phyloP scores from a whole-genome alignment of 2,113 vertebrate species.

The Scomber scombrus region DNA sequence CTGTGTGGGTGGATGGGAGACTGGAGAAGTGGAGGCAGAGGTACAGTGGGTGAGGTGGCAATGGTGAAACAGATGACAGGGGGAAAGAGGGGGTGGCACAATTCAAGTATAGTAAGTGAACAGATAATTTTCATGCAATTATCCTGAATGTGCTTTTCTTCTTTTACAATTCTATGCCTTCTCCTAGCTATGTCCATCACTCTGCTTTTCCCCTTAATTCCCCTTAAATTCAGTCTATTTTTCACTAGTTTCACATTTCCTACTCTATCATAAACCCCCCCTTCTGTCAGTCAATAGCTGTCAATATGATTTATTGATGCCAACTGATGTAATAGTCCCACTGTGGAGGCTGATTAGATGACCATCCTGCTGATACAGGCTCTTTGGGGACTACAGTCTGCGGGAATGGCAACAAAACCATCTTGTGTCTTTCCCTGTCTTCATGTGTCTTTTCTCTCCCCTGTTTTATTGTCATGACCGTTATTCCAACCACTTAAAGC shows the following conservation, averaged over 20 bases:
- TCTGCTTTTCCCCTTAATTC: constrained; percentile 38
- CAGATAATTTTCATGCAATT: constrained; percentile 59
- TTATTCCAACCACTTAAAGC: constrained; percentile 22
- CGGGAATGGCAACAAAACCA: constrained; percentile 15
- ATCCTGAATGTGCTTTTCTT: constrained; percentile 37
- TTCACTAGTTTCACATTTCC: constrained; percentile 40
- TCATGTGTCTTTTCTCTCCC: constrained; percentile 9
- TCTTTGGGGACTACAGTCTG: constrained; percentile 37
- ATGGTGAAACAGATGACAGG: constrained; percentile 19
- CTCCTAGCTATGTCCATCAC: constrained; percentile 33
- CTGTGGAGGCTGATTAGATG: constrained; percentile 73
- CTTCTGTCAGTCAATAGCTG: constrained; percentile 53
- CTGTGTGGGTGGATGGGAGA: constrained; percentile 62
- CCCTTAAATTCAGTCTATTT: constrained; percentile 57
- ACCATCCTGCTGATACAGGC: constrained; percentile 57
- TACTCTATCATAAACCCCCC: constrained; percentile 58
- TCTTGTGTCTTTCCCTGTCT: constrained; percentile 36
- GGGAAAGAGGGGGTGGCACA: constrained; percentile 11
- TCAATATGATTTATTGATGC: constrained; percentile 71
- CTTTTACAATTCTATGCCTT: constrained; percentile 33
- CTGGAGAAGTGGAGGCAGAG: constrained; percentile 44
- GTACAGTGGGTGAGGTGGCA: constrained; percentile 32
- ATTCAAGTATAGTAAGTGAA: constrained; percentile 31
- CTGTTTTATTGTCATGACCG: constrained; percentile 20
- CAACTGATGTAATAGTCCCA: constrained; percentile 63